Conservation (phyloP, 2,113 vertebrate genomes). For the Prolemur simus region DNA sequence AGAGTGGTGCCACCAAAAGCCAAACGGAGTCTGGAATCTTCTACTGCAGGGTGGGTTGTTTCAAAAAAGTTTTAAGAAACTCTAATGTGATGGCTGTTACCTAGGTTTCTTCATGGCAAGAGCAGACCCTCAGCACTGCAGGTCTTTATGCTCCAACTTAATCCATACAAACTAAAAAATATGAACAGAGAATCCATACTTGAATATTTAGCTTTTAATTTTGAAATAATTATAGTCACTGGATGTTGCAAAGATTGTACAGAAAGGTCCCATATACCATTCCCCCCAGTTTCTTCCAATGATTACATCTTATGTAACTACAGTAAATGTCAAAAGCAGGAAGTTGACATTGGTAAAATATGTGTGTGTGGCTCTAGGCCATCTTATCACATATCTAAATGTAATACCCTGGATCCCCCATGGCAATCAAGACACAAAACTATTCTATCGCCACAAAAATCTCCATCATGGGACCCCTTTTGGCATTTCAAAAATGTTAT, state of each 20-base stretch:
- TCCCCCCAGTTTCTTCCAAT: not conserved
- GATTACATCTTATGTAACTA: not conserved
- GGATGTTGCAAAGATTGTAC: not conserved
- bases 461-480: not conserved
- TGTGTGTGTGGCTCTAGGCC: not conserved
- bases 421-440: not conserved
- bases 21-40: not conserved
- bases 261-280: not conserved
- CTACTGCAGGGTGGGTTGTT: not conserved
- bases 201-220: constrained; percentile 18
- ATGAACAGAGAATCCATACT: not conserved
- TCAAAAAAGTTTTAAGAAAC: not conserved
- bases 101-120: not conserved
- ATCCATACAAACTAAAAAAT: not conserved
- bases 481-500: not conserved
- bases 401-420: not conserved
- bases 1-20: not conserved
- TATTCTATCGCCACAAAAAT: not conserved
- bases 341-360: not conserved
- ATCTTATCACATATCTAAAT: not conserved
- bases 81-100: not conserved
- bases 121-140: not conserved
- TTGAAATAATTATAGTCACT: not conserved
- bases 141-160: not conserved
- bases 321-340: not conserved